Base-by-base conservation (phyloP, 2,113 vertebrate species). In the Isurus oxyrinchus region DNA sequence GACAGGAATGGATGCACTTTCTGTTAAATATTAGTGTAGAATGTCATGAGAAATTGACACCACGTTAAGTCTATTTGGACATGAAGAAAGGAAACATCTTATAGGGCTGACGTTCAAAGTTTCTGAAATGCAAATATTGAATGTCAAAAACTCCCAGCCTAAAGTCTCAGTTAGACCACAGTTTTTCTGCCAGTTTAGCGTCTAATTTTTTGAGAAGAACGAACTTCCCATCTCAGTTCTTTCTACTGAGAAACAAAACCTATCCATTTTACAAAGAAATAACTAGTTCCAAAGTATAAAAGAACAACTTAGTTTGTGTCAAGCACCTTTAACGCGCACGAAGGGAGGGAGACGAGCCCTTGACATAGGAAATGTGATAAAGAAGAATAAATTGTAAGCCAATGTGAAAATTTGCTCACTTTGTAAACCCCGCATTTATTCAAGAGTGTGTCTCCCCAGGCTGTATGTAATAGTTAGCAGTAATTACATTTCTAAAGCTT, bases 401-500 rank as follows among this genome's bases (percentile, higher is more conserved):
- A 66, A 4, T 21, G 23, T 95, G 61, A 95, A 95, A 95, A 25
- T 69, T 44, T 23, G 2, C 57, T 57, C 93, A 67, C 67, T 94
- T 94, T 94, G 16, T 40, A 69, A 95, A 95, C n/a, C 40, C 19
- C n/a, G 31, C 57, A 93, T 67, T 94, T 95, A 69, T 95, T 95
- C 63, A 25, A 66, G 49, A 69, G 21, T 59, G 13, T 35, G 55
- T 35, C 55, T 27, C 40, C 40, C n/a, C 55, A 91, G 61, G 63
- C 40, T 69, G 2, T 19, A 49, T 95, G 93, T 49, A 69, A 44
- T 49, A 95, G 63, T 40, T 49, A 66, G 88, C 88, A 59, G 5
- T 84, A 91, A 84, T 84, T 84, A 44, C 81, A 91, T 25, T 69
- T 67, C 19, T n/a, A 94, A 66, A 66, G 3, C 59, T 66, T 66